Base-by-base conservation (phyloP, 2,888 invertebrate species). In the Drosophila bunnanda region DNA sequence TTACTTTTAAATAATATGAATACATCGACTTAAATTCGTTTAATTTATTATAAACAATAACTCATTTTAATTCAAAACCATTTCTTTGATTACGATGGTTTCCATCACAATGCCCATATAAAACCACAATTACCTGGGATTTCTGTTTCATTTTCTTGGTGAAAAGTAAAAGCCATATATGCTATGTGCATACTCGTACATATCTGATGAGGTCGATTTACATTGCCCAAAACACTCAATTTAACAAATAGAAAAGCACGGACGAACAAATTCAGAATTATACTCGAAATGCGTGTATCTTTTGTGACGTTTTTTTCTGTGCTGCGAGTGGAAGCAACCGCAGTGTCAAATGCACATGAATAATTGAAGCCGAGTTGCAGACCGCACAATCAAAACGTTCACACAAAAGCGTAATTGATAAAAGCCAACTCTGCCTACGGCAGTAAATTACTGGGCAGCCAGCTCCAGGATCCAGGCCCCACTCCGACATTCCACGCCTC, bases 291-390 rank as follows among this genome's bases (percentile, higher is more conserved):
- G 48, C 20, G 61, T 61, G 64, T 62, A 64, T 48, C 64, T 41
- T 68, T 55, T 68, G 68, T 68, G 55, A 39, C 15, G 28, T 39
- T 68, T 67, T 56, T 66, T 55, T 15, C n/a, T 34, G 20, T 52
- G 10, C 0, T 55, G 39, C 46, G 34, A 43, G 30, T 58, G 50
- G 46, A 76, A 60, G 57, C 56, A 60, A 77, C 69, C 69, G 30
- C 67, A 75, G 62, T 75, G 78, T 75, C 79, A 80, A 76, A 72
- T 61, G 59, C 66, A 68, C 60, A 67, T 58, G 54, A 66, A 76
- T 76, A 54, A 74, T 64, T 61, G 68, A 67, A 65, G 54, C 55
- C 48, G 60, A 71, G 78, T 55, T 55, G 61, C 54, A 38, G 57
- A 65, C 72, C 75, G 50, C 72, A 77, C 65, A 66, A 75, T 65